Percentiles rank a stretch among this genome's conserved stretches.
These are phyloP conservation scores for Anas platyrhynchos DNA, from an alignment of 2,113 vertebrate species.

Conservation along the genomic window DNA sequence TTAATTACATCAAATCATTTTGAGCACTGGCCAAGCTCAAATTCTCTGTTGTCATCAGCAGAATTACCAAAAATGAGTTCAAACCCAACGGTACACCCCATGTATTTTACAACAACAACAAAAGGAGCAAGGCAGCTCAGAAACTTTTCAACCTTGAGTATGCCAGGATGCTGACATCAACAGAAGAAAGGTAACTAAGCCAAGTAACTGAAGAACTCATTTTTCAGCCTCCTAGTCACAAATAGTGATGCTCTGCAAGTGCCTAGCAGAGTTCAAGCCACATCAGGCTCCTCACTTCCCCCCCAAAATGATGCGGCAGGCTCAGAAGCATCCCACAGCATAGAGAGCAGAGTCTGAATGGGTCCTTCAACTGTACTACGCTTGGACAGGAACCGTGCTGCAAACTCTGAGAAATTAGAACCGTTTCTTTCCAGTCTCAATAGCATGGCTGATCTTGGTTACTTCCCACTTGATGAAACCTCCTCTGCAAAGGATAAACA, in stretches of 20 bases:
- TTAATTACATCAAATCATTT: neutral
- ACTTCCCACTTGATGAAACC: neutral
- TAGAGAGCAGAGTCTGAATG: neutral
- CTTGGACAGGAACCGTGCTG: neutral
- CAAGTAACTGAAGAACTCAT: neutral
- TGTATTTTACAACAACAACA: neutral
- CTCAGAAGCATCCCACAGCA: neutral
- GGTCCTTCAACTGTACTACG: fast-evolving
- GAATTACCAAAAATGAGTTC: neutral
- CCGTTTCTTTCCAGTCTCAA: neutral
- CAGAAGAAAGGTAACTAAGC: neutral
- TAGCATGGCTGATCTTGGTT: fast-evolving
- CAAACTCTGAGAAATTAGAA: neutral
- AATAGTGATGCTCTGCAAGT: neutral
- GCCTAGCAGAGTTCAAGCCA: fast-evolving
- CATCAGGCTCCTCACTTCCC: fast-evolving
- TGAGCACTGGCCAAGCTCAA: neutral
- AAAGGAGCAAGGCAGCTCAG: neutral
- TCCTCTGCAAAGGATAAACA: neutral
- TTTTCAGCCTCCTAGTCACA: neutral
- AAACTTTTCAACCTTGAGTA: neutral
- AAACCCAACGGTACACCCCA: neutral
- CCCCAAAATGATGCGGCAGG: neutral
- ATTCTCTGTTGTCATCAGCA: neutral
- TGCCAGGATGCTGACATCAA: neutral